A percentile compares a stretch with the other conserved stretches of the same genome.
phyloP scores from a whole-genome alignment of 2,113 vertebrate genomes.

The Gallinago jamesoni region DNA sequence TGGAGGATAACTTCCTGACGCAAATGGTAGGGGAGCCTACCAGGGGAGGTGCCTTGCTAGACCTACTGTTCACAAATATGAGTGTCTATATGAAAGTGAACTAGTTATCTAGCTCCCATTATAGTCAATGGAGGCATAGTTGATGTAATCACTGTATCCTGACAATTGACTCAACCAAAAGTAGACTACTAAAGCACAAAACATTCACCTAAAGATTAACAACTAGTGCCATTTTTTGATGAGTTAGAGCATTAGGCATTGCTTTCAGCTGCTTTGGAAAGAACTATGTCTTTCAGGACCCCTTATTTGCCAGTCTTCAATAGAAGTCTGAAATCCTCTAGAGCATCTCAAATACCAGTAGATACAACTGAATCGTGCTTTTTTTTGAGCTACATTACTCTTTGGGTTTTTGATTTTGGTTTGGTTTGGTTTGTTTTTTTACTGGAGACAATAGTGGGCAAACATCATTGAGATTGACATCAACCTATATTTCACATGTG shows the following conservation, averaged over 20 bases:
- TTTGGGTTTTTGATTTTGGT: background rate
- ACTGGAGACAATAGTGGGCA: background rate
- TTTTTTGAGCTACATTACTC: background rate
- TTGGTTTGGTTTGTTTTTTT: too few species aligned
- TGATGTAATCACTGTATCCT: background rate
- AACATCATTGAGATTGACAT: background rate
- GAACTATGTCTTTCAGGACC: background rate
- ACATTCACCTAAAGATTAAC: background rate
- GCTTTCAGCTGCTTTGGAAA: background rate
- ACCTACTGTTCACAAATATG: too few species aligned
- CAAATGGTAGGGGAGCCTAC: too few species aligned
- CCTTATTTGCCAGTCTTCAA: background rate
- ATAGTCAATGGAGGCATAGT: background rate
- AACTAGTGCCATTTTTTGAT: background rate
- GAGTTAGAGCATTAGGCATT: background rate
- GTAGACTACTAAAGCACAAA: background rate
- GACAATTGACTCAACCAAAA: background rate
- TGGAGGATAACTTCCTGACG: too few species aligned
- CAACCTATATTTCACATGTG: background rate
- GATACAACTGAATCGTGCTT: background rate
- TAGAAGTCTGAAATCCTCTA: background rate
- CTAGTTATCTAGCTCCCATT: background rate
- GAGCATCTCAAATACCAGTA: background rate
- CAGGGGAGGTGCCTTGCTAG: too few species aligned
- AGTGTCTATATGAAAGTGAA: background rate